Conservation (phyloP, 2,113 vertebrate species). For the Centropristis striata region DNA sequence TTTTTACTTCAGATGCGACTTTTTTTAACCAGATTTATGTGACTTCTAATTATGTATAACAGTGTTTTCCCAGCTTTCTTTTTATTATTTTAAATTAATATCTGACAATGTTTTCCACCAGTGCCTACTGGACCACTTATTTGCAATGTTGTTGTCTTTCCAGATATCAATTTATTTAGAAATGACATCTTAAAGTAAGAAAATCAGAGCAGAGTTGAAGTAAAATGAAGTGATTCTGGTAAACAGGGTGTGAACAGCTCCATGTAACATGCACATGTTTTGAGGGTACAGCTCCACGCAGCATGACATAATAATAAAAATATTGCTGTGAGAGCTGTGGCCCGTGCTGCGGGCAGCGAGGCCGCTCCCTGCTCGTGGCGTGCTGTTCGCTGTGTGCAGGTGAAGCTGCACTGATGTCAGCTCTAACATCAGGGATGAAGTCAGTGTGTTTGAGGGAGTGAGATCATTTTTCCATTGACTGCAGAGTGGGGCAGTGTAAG, state of each 20-base stretch:
- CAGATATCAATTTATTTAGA: background rate
- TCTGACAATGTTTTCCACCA: no score
- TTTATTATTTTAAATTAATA: no score
- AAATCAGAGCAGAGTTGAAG: background rate
- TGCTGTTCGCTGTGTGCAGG: conserved; percentile 62
- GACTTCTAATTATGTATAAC: no score
- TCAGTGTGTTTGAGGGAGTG: conserved; percentile 80
- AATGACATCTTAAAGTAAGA: background rate
- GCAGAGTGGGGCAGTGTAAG: conserved; percentile 79
- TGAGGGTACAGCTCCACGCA: background rate
- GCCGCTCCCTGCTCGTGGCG: conserved; percentile 39
- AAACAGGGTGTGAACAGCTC: background rate
- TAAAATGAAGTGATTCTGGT: background rate
- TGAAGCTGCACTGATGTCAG: conserved; percentile 75
- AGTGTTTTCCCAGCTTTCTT: no score
- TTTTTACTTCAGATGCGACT: no score
- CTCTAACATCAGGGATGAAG: conserved; percentile 74
- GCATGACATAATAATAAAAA: conserved; percentile 63
- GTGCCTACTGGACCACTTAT: no score
- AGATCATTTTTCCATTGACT: conserved; percentile 86
- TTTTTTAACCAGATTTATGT: no score
- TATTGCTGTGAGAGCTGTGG: conserved; percentile 30
- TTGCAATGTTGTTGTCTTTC: background rate
- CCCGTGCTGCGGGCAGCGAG: conserved; percentile 4
- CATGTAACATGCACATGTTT: conserved; percentile 9